phyloP scores from a whole-genome alignment of 2,113 vertebrate genomes.

The Chamaetylas fuelleborni region DNA sequence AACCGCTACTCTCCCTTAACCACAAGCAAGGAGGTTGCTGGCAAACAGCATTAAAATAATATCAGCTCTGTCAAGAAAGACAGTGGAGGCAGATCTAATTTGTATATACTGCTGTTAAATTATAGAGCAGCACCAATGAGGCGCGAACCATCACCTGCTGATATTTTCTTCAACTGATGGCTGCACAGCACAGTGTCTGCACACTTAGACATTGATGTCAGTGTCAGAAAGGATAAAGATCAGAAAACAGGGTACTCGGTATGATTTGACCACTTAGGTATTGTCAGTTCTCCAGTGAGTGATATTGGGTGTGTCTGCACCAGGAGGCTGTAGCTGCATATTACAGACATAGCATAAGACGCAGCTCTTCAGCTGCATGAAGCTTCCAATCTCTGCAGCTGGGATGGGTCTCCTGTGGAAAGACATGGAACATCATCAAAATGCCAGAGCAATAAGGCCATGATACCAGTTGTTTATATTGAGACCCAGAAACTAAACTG shows the following conservation, averaged over 20 bases:
- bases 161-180: neutral
- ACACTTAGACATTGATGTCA: neutral
- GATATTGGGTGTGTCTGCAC: neutral
- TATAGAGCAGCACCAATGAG: neutral
- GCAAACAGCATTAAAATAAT: neutral
- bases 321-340: neutral
- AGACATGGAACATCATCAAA: neutral
- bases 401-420: neutral
- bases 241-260: neutral
- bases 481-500: neutral
- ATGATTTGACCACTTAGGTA: neutral
- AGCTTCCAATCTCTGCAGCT: neutral
- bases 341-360: fast-evolving
- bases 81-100: neutral
- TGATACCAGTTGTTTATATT: fast-evolving
- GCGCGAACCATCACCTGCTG: constrained; percentile 16
- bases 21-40: neutral
- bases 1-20: neutral
- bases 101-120: neutral
- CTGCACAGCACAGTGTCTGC: neutral
- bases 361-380: neutral
- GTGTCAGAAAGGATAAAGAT: neutral
- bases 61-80: neutral
- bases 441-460: neutral
- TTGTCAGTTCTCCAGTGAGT: neutral